These are phyloP conservation scores for Drosophila simulans DNA, from an alignment of 1,140 invertebrate species.

Conservation along the genomic window DNA sequence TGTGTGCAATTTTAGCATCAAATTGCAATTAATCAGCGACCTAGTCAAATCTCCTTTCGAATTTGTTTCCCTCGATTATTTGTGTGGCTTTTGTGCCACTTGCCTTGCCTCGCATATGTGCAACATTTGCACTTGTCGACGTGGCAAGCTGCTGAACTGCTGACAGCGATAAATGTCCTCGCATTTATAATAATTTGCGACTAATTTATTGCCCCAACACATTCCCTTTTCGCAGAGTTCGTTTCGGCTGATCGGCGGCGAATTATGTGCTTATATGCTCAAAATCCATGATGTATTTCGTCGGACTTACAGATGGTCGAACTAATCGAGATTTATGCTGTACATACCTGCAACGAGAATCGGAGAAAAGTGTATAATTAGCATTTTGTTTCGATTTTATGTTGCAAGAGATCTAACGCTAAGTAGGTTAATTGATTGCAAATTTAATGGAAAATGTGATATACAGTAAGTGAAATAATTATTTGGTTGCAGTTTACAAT, in stretches of 20 bases:
- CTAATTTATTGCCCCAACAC: slow-evolving; percentile 74
- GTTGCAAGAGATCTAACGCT: background rate
- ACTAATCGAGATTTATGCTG: slow-evolving; percentile 67
- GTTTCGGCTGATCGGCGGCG: slow-evolving; percentile 41
- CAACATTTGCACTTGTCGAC: slow-evolving; percentile 67
- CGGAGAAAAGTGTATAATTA: slow-evolving; percentile 34
- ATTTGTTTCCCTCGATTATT: slow-evolving; percentile 33
- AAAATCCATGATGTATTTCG: slow-evolving; percentile 26
- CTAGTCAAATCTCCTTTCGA: slow-evolving; percentile 39
- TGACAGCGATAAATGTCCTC: slow-evolving; percentile 74
- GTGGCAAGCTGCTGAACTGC: slow-evolving; percentile 33
- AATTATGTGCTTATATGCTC: slow-evolving; percentile 42
- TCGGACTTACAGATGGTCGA: slow-evolving; percentile 60
- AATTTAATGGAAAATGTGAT: background rate
- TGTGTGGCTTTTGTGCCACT: slow-evolving; percentile 11
- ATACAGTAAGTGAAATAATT: too few relatives aligned
- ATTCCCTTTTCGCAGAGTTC: slow-evolving; percentile 41
- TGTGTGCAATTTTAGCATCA: slow-evolving; percentile 75
- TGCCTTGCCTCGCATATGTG: slow-evolving; percentile 23
- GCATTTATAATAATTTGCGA: slow-evolving; percentile 81
- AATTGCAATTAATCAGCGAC: slow-evolving; percentile 76
- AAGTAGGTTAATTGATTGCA: background rate
- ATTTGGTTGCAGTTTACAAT: too few relatives aligned
- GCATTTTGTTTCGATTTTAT: slow-evolving; percentile 6
- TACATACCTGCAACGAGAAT: slow-evolving; percentile 69